Base-by-base conservation (phyloP, 2,113 vertebrate genomes). In the Mus musculus region DNA sequence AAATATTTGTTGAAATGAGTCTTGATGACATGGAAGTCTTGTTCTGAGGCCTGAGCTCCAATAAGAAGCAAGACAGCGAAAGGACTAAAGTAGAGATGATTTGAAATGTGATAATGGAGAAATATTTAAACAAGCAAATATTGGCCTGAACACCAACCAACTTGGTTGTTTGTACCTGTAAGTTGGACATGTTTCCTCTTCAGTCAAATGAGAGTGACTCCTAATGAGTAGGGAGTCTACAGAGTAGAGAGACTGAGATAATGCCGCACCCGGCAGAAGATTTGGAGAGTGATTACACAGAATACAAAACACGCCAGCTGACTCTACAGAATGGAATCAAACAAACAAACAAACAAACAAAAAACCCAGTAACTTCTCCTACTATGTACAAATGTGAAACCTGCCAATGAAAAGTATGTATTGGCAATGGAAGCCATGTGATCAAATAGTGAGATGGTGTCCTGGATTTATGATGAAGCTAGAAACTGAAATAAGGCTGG, bases 231-330 rank as follows among this genome's bases (percentile, higher is more conserved):
- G 36, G 3, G 11, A 13, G 59, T 17, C 65, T 52, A 52, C 87
- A 22, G 17, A 69, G 19, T 1, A 26, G 19, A 26, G 7, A 36
- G 12, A 84, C 17, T 24, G 69, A 95, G 28, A 88, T 4, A 11
- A 77, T 56, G 36, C 14, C 46, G 4, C 5, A 26, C 59, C 17
- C 11, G 24, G 13, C 0, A 78, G 9, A 33, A 16, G 8, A 28
- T 13, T 10, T 26, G 33, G 54, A 63, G 5, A 49, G 49, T 73
- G 46, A 69, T 20, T 19, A 33, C 39, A 46, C 0, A 42, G 56
- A 75, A 19, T 26, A n/a, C 69, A 90, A 65, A 12, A 20, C 0
- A 61, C 0, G 85, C 11, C 52, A 71, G 22, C 49, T 80, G 0
- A 39, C 4, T 67, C 14, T 75, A 22, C 33, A 30, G 24, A 46